Conservation (phyloP, 2,113 vertebrate species). For the Mustela nigripes region DNA sequence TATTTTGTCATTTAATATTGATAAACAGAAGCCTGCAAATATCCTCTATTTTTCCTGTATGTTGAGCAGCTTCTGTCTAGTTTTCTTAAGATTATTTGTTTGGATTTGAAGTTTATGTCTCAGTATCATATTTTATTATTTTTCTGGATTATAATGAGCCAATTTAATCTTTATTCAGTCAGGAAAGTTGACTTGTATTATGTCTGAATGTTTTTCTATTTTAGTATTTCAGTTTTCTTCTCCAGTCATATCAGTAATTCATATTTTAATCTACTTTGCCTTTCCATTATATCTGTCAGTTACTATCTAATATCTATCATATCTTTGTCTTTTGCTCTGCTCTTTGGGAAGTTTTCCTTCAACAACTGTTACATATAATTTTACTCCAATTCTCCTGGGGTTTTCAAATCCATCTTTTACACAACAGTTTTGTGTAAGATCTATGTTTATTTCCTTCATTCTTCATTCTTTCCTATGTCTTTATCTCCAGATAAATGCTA, state of each 20-base stretch:
- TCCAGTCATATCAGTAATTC: not conserved
- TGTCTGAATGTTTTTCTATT: not conserved
- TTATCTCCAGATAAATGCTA: not conserved
- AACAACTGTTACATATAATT: not conserved
- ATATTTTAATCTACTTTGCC: not conserved
- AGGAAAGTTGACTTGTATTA: not conserved
- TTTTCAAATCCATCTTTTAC: not conserved
- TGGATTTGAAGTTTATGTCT: not conserved
- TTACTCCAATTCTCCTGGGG: not conserved
- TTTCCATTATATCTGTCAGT: not conserved
- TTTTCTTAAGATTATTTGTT: constrained; percentile 5
- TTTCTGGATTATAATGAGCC: not conserved
- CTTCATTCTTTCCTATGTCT: not conserved
- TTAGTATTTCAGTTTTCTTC: not conserved
- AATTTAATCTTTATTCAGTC: not conserved
- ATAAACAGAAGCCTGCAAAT: not conserved
- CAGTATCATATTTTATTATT: constrained; percentile 12
- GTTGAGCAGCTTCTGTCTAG: not conserved
- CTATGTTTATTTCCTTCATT: not conserved
- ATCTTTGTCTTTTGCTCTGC: not conserved
- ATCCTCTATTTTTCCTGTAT: not conserved
- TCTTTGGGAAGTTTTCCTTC: not conserved
- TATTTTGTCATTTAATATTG: not conserved
- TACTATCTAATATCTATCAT: not conserved
- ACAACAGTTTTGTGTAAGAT: not conserved